These are phyloP conservation scores for Coptodon rendalli DNA, from an alignment of 2,113 vertebrate genomes.

Conservation along the genomic window DNA sequence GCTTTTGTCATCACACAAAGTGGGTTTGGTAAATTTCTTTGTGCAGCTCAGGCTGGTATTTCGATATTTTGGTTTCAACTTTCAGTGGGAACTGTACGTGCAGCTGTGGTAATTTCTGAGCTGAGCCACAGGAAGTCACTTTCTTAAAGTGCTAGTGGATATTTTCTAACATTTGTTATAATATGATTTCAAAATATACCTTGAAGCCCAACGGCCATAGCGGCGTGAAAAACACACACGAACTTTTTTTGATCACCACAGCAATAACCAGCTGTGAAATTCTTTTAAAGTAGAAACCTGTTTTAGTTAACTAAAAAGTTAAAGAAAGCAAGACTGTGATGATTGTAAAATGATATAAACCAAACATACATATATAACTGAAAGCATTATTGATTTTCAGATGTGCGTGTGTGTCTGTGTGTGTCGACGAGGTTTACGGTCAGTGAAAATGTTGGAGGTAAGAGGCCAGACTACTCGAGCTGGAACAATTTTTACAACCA, in stretches of 20 bases:
- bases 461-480: neutral
- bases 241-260: neutral
- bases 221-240: neutral
- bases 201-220: neutral
- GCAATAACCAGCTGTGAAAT: neutral
- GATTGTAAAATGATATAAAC: neutral
- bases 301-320: neutral
- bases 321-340: neutral
- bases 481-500: neutral
- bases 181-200: neutral
- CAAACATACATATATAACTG: neutral
- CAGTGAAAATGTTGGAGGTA: neutral
- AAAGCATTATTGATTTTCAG: neutral
- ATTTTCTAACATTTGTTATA: neutral
- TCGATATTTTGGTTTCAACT: neutral
- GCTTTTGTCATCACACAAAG: neutral
- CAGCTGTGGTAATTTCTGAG: neutral
- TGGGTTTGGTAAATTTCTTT: slow-evolving; percentile 31
- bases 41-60: neutral
- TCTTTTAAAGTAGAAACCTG: neutral
- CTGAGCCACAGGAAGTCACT: neutral
- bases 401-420: neutral
- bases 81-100: neutral
- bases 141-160: neutral
- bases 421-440: neutral